Percentiles rank a stretch among this genome's conserved stretches.
Conservation (phyloP, 2,113 vertebrate genomes). For the Saguinus imperator region DNA sequence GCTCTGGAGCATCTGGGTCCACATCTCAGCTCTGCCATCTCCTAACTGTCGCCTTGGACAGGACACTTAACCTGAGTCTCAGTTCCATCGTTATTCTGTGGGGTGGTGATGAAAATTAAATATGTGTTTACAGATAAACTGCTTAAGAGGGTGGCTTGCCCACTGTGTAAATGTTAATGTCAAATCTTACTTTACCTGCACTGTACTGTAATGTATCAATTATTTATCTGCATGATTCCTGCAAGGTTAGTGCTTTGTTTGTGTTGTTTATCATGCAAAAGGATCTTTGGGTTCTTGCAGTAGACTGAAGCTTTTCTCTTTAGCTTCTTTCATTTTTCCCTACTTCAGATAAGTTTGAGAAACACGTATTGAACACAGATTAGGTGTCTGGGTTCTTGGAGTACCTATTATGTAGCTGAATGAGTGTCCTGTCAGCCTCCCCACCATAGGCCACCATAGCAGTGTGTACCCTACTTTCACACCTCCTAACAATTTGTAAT, state of each 20-base stretch:
- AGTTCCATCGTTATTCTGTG: background rate
- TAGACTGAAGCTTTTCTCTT: background rate
- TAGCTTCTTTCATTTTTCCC: background rate
- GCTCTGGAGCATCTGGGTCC: background rate
- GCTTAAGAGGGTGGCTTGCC: background rate
- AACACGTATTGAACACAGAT: background rate
- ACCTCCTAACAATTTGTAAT: background rate
- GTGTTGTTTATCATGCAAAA: background rate
- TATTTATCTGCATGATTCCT: background rate
- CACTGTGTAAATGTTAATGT: accelerated
- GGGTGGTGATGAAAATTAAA: background rate
- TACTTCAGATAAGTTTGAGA: background rate
- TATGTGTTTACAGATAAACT: background rate
- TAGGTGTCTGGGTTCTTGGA: background rate
- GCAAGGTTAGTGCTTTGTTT: background rate
- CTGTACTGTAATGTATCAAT: no score
- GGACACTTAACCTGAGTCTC: background rate
- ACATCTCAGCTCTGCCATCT: background rate
- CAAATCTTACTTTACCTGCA: no score
- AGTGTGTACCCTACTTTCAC: background rate
- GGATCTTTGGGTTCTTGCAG: background rate
- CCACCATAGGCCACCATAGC: no score
- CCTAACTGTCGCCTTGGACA: background rate
- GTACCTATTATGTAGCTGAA: background rate
- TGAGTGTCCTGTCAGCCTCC: background rate